Percentiles rank a stretch among this genome's conserved stretches.
These are phyloP conservation scores for Tubulanus polymorphus DNA, from an alignment of 2,888 invertebrate species.

Conservation along the genomic window DNA sequence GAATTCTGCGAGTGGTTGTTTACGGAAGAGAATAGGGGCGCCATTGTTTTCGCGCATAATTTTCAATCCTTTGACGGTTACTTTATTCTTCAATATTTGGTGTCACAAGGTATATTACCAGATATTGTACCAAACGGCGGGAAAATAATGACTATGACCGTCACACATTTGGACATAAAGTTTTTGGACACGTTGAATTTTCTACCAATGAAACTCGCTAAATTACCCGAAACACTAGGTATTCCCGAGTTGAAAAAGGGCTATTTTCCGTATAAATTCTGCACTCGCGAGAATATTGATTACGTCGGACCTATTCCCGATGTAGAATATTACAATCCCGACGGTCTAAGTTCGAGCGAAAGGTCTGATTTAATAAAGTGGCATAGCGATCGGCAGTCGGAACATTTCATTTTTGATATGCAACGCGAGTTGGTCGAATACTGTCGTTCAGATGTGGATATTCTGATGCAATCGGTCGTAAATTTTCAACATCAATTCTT, in stretches of 20 bases:
- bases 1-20: constrained; percentile 1
- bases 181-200: constrained; percentile 22
- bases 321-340: constrained; percentile 12
- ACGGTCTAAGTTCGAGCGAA: constrained; percentile 3
- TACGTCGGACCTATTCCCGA: constrained; percentile 20
- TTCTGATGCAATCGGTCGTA: constrained; percentile 9
- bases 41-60: background rate
- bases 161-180: too few relatives aligned
- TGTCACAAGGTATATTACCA: background rate
- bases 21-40: background rate
- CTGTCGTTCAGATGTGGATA: constrained; percentile 22
- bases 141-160: background rate
- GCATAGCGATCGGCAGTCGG: constrained; percentile 10
- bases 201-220: constrained; percentile 19
- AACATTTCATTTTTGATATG: too few relatives aligned
- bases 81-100: background rate
- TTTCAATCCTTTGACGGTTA: constrained; percentile 3
- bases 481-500: constrained; percentile 13
- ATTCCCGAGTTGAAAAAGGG: constrained; percentile 19
- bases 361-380: constrained; percentile 9
- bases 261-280: constrained; percentile 23
- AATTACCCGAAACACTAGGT: constrained; percentile 18
- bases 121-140: background rate
- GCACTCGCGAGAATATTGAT: constrained; percentile 15
- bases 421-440: constrained; percentile 21